phyloP scores from a whole-genome alignment of 2,113 vertebrate species.

The Clarias batrachus region DNA sequence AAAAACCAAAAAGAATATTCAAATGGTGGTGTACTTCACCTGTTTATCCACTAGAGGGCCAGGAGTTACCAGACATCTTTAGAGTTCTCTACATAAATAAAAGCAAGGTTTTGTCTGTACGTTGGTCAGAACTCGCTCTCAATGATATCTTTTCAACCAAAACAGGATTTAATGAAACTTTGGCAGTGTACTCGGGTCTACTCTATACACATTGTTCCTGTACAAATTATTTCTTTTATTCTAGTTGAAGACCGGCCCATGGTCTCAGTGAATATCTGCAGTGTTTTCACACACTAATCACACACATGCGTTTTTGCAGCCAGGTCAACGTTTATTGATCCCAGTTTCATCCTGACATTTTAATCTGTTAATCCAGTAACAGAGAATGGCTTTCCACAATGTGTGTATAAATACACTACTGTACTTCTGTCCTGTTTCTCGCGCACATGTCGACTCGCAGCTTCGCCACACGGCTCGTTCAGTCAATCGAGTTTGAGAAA shows the following conservation, averaged over 20 bases:
- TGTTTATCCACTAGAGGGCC: no score
- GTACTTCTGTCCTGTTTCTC: constrained; percentile 57
- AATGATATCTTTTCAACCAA: no score
- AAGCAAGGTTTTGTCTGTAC: no score
- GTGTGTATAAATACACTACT: constrained; percentile 48
- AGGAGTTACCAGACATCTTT: no score
- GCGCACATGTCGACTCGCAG: neutral
- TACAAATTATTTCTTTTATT: neutral
- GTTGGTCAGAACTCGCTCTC: no score
- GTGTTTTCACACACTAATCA: neutral
- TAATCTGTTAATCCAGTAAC: constrained; percentile 69
- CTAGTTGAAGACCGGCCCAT: neutral
- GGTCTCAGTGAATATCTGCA: neutral
- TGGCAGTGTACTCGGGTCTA: no score
- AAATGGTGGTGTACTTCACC: no score
- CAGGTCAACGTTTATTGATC: constrained; percentile 74
- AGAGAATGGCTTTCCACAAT: constrained; percentile 59
- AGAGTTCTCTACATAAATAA: no score
- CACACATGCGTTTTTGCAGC: constrained; percentile 29
- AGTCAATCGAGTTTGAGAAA: neutral
- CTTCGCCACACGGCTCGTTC: neutral
- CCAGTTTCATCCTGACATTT: constrained; percentile 63
- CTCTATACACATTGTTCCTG: neutral
- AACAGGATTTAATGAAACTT: no score
- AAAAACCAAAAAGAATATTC: no score